phyloP scores from a whole-genome alignment of 1,140 invertebrate genomes.

The Rhagoletis zephyria region DNA sequence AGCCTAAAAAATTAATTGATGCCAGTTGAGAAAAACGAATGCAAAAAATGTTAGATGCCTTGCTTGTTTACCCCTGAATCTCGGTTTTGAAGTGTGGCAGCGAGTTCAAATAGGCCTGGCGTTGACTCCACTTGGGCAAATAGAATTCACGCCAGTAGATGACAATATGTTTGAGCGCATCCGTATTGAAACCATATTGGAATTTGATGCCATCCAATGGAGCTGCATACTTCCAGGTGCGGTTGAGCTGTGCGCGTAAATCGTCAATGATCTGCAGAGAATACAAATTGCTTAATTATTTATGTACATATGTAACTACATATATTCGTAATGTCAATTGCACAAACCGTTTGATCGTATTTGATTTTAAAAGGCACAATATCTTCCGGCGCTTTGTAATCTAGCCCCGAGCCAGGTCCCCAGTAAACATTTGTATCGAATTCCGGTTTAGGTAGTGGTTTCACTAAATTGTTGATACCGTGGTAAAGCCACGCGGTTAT shows the following conservation, averaged over 20 bases:
- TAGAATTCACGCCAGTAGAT: conserved; percentile 84
- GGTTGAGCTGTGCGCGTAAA: conserved; percentile 77
- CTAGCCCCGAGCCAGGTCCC: conserved; percentile 65
- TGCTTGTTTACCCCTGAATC: conserved; percentile 76
- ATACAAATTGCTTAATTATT: neutral
- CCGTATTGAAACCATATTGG: conserved; percentile 84
- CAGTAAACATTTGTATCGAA: conserved; percentile 68
- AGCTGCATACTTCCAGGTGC: conserved; percentile 75
- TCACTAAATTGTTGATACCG: conserved; percentile 63
- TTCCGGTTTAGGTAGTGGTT: conserved; percentile 67
- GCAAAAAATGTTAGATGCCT: neutral
- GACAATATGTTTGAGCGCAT: conserved; percentile 79
- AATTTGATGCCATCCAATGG: conserved; percentile 82
- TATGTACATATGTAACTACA: no score
- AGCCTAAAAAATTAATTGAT: conserved; percentile 74
- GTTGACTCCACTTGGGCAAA: conserved; percentile 78
- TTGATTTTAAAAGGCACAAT: conserved; percentile 63
- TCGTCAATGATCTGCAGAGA: conserved; percentile 76
- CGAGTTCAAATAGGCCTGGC: conserved; percentile 80
- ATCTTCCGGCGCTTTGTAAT: conserved; percentile 63
- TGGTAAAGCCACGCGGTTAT: conserved; percentile 57
- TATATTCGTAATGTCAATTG: no score
- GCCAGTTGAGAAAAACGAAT: neutral
- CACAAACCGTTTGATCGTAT: conserved; percentile 52
- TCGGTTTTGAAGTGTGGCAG: conserved; percentile 83